phyloP scores from a whole-genome alignment of 2,113 vertebrate genomes.

The Gambusia holbrooki region DNA sequence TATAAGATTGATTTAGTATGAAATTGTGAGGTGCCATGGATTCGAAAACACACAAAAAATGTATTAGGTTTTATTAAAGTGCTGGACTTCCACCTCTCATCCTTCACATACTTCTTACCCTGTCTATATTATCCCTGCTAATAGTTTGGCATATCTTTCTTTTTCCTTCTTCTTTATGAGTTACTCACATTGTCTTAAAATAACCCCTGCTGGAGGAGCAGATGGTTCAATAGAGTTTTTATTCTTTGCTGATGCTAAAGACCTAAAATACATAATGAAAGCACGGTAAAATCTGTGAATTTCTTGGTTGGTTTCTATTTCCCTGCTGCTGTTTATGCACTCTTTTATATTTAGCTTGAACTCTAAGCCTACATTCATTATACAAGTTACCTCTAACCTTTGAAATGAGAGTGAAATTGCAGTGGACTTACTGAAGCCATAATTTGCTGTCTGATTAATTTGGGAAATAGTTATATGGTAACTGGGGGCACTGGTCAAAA shows the following conservation, averaged over 20 bases:
- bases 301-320: constrained; percentile 52
- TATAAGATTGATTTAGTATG: not conserved
- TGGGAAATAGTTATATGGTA: no score
- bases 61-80: not conserved
- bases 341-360: constrained; percentile 8
- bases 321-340: constrained; percentile 35
- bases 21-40: not conserved
- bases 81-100: constrained; percentile 3
- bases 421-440: not conserved
- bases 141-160: constrained; percentile 45
- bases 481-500: not conserved
- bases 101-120: constrained; percentile 12
- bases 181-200: constrained; percentile 55
- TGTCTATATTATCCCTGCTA: constrained; percentile 31
- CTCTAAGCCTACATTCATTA: constrained; percentile 39
- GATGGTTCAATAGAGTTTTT: constrained; percentile 65
- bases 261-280: constrained; percentile 70
- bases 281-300: constrained; percentile 60
- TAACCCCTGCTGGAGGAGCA: constrained; percentile 56
- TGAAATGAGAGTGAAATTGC: constrained; percentile 3
- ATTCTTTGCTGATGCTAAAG: constrained; percentile 72
- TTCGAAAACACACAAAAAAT: not conserved
- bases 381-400: constrained; percentile 15
- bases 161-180: constrained; percentile 12
- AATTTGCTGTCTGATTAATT: no score